These are phyloP conservation scores for Clupea harengus DNA, from an alignment of 2,113 vertebrate species.

Conservation along the genomic window DNA sequence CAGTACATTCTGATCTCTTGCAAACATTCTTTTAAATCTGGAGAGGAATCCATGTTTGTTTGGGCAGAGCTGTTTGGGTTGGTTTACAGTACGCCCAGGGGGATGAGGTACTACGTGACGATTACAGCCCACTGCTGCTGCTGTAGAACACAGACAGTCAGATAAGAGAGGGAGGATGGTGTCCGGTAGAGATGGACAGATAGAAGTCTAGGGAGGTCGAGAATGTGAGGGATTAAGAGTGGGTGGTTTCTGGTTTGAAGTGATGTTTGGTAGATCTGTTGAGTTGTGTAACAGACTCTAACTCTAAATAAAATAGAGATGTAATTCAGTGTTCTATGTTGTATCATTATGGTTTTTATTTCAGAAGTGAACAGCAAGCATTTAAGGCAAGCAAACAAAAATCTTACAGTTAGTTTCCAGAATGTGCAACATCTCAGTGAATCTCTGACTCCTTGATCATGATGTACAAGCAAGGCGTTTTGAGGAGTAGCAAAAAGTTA, in stretches of 20 bases:
- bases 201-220: neutral
- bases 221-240: neutral
- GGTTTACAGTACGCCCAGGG: constrained; percentile 19
- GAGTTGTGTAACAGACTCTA: neutral
- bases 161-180: constrained; percentile 13
- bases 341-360: neutral
- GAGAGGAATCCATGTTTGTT: constrained; percentile 34
- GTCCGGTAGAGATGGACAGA: neutral
- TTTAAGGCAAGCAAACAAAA: neutral
- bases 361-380: no score
- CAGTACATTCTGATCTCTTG: neutral
- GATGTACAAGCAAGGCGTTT: neutral
- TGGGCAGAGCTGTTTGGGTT: constrained; percentile 34
- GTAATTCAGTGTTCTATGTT: neutral
- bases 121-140: neutral
- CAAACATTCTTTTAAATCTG: neutral
- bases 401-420: neutral
- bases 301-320: neutral
- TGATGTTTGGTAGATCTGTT: neutral
- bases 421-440: neutral
- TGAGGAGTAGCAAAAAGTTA: neutral
- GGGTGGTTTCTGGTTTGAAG: neutral
- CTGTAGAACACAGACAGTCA: constrained; percentile 20
- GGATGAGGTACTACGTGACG: constrained; percentile 51
- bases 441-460: neutral